A percentile compares a stretch with the other conserved stretches of the same genome.
Conservation (phyloP, 2,797 vertebrate species). For the Eulemur mongoz region DNA sequence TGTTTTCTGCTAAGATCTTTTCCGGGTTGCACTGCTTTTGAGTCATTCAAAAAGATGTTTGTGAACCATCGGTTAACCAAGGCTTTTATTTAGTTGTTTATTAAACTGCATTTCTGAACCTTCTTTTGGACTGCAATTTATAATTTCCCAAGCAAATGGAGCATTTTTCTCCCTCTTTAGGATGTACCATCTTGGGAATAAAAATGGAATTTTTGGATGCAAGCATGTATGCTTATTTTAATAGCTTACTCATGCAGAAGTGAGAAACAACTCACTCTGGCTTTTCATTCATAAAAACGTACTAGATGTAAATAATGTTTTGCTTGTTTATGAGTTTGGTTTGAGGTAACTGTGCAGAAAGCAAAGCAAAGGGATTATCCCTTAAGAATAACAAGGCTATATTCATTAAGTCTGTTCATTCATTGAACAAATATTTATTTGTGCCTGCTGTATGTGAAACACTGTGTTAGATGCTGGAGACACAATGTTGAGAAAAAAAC, state of each 20-base stretch:
- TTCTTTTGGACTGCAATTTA: background rate
- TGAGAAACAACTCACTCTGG: background rate
- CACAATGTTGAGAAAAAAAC: background rate
- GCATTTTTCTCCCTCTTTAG: slow-evolving; percentile 11
- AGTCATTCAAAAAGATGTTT: background rate
- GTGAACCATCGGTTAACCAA: background rate
- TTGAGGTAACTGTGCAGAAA: slow-evolving; percentile 67
- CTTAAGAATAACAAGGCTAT: slow-evolving; percentile 28
- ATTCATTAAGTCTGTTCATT: slow-evolving; percentile 41
- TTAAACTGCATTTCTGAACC: slow-evolving; percentile 25
- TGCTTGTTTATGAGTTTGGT: slow-evolving; percentile 63
- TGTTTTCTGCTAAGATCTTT: background rate
- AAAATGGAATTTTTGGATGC: background rate
- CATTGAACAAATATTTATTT: slow-evolving; percentile 28
- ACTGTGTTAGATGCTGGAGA: background rate
- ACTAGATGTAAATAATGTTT: slow-evolving; percentile 2
- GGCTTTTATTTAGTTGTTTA: background rate
- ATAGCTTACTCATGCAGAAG: slow-evolving; percentile 16
- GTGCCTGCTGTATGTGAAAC: background rate
- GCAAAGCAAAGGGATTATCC: slow-evolving; percentile 57
- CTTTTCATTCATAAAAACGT: slow-evolving; percentile 42
- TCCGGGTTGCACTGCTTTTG: background rate
- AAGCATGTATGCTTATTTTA: background rate
- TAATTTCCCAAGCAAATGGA: slow-evolving; percentile 1
- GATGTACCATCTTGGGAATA: background rate